Conservation (phyloP, 2,797 vertebrate species). For the Sebastes steindachneri region DNA sequence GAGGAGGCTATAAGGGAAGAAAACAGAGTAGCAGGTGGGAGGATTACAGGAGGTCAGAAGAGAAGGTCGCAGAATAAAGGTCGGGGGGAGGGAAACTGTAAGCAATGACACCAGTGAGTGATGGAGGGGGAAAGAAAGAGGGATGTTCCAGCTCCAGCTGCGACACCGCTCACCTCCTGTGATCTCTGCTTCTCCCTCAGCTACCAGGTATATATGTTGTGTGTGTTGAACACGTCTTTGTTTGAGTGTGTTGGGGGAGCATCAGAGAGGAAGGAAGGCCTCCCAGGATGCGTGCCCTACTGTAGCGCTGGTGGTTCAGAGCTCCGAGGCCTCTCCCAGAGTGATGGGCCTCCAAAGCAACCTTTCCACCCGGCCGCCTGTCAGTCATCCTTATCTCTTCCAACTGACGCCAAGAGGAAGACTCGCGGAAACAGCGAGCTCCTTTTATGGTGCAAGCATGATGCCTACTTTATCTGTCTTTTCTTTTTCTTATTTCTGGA, state of each 20-base stretch:
- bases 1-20: conserved; percentile 2
- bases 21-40: conserved; percentile 48
- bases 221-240: not conserved
- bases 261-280: conserved; percentile 17
- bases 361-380: conserved; percentile 54
- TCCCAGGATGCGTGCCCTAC: conserved; percentile 55
- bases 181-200: conserved; percentile 42
- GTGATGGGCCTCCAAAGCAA: conserved; percentile 51
- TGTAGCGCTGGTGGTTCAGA: conserved; percentile 15
- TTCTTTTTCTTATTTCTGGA: not conserved
- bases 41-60: conserved; percentile 52
- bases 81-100: conserved; percentile 6
- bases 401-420: conserved; percentile 16
- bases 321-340: conserved; percentile 61
- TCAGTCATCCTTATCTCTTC: conserved; percentile 58
- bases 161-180: conserved; percentile 50
- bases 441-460: not conserved
- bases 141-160: conserved; percentile 56
- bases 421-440: not conserved
- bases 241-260: conserved; percentile 1
- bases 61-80: conserved; percentile 53
- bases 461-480: not conserved
- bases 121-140: conserved; percentile 12
- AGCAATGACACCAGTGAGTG: conserved; percentile 11
- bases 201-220: conserved; percentile 7